Percentiles rank a stretch among this genome's conserved stretches.
Evolutionary conservation across 1,140 invertebrate species (phyloP).

Genomic region (Dendrolimus kikuchii): DNA sequence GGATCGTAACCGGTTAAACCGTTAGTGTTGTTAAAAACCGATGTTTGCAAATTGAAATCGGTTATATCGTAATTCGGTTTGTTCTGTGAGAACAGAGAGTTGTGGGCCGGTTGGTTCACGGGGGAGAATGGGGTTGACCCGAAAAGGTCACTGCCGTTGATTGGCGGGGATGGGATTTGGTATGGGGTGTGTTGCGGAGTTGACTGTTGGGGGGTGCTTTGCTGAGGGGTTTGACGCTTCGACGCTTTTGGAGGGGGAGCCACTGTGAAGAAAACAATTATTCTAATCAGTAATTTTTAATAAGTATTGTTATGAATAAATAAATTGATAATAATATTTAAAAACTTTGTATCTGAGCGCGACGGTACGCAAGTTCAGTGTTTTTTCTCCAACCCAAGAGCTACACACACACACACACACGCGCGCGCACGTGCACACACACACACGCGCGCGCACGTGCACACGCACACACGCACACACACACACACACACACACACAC

Average conservation of each 20-base stretch:
- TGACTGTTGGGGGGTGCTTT: conserved; percentile 24
- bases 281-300: not conserved
- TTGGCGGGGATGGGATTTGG: conserved; percentile 54
- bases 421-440: too few relatives aligned
- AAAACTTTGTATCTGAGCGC: too few relatives aligned
- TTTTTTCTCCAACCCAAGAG: too few relatives aligned
- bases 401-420: too few relatives aligned
- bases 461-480: too few relatives aligned
- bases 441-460: too few relatives aligned
- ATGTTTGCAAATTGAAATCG: conserved; percentile 63
- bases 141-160: conserved; percentile 76
- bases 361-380: too few relatives aligned
- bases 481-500: too few relatives aligned
- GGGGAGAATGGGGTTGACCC: conserved; percentile 76
- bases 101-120: conserved; percentile 9
- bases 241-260: conserved; percentile 85
- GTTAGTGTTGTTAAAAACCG: conserved; percentile 56
- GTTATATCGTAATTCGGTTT: conserved; percentile 66
- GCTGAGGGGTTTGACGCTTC: conserved; percentile 67
- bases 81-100: conserved; percentile 15
- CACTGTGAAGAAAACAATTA: conserved; percentile 71
- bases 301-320: too few relatives aligned
- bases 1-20: conserved; percentile 72
- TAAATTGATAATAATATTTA: too few relatives aligned
- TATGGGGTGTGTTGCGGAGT: not conserved